These are phyloP conservation scores for Sceloporus tristichus DNA, from an alignment of 2,113 vertebrate genomes.

Conservation along the genomic window DNA sequence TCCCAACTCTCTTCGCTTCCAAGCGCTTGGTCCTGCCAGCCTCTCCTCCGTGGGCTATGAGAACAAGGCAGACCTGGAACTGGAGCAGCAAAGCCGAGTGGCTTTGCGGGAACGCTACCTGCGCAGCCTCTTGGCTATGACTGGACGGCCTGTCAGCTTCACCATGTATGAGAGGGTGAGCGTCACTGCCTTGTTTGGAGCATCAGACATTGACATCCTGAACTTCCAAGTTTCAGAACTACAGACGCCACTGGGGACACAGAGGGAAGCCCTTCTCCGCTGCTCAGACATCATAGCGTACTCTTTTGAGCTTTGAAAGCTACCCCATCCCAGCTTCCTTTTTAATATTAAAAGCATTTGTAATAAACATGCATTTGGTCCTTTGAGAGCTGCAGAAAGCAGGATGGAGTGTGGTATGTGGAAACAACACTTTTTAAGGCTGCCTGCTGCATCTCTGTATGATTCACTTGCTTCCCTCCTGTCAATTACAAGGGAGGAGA, in stretches of 20 bases:
- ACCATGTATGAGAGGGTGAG: constrained; percentile 83
- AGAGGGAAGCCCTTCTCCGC: constrained; percentile 87
- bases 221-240: constrained; percentile 90
- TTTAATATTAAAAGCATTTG: constrained; percentile 2
- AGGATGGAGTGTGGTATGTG: not conserved
- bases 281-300: constrained; percentile 88
- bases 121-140: constrained; percentile 84
- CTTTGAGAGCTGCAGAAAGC: not conserved
- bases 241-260: constrained; percentile 89
- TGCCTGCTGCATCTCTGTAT: too few relatives aligned
- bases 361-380: too few relatives aligned
- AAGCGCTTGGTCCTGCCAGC: constrained; percentile 76
- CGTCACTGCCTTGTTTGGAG: constrained; percentile 83
- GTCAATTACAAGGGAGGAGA: too few relatives aligned
- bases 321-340: too few relatives aligned
- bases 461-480: too few relatives aligned
- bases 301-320: constrained; percentile 75
- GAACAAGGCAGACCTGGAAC: constrained; percentile 38
- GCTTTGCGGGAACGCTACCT: constrained; percentile 85
- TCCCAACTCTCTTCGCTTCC: constrained; percentile 64
- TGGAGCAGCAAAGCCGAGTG: constrained; percentile 80
- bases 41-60: constrained; percentile 54
- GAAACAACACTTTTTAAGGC: not conserved
- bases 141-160: constrained; percentile 80
- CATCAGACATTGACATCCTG: constrained; percentile 87